These are phyloP conservation scores for Glomeris marginata DNA, from an alignment of 2,888 invertebrate species.

Conservation along the genomic window DNA sequence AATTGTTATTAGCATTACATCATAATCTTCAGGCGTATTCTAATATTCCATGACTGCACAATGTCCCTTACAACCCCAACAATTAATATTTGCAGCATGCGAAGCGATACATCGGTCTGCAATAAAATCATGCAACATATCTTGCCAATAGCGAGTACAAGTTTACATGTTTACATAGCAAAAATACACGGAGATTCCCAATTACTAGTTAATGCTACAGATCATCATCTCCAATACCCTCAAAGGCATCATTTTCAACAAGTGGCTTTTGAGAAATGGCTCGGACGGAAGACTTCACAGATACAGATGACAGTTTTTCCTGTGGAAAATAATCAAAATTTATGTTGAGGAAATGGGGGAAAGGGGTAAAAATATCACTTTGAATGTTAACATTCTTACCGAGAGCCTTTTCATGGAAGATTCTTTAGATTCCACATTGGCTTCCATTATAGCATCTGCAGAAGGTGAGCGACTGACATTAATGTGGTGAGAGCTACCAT, in stretches of 20 bases:
- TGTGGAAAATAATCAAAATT: constrained; percentile 11
- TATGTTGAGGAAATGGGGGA: neutral
- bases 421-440: constrained; percentile 8
- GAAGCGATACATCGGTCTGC: no score
- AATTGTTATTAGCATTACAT: no score
- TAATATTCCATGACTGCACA: no score
- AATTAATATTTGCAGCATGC: no score
- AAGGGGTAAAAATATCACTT: neutral
- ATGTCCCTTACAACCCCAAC: no score
- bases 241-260: constrained; percentile 76
- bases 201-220: constrained; percentile 25
- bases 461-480: constrained; percentile 20
- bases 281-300: constrained; percentile 16
- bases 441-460: constrained; percentile 17
- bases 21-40: no score
- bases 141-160: no score
- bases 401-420: constrained; percentile 60
- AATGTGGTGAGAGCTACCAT: constrained; percentile 42
- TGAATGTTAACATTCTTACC: constrained; percentile 33
- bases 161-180: no score
- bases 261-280: constrained; percentile 27
- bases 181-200: no score
- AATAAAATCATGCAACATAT: no score
- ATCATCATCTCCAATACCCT: constrained; percentile 90
- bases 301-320: constrained; percentile 18